Base-by-base conservation (phyloP, 1,140 invertebrate genomes). In the Musca domestica region DNA sequence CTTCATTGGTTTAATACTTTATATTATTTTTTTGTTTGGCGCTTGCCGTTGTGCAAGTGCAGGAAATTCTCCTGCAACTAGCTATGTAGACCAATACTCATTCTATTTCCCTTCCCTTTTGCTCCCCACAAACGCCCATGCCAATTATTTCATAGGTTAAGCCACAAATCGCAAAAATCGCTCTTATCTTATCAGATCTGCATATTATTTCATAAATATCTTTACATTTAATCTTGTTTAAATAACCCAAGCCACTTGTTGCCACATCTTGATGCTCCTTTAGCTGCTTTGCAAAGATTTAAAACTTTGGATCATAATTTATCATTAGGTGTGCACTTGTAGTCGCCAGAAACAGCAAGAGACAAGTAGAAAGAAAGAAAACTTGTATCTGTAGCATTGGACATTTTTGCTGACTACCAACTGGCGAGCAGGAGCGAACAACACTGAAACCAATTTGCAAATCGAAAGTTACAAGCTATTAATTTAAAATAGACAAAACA, bases 71-170 rank as follows among this genome's bases (percentile, higher is more conserved):
- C 4, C 34, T 41, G 10, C 12, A 41, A 10, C 2, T 9, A 12
- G 2, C 12, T 30, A 30, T 41, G 34, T 12, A 41, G 34, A 41
- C 12, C 34, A 41, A 41, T 5, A 9, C 4, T 10, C 12, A 41
- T 41, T 41, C 12, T 10, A 41, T 41, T 41, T 10, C 34, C 34
- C 4, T 12, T 12, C 34, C 34, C 34, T 41, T 10, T 10, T 41
- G 6, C 34, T 41, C 66, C 70, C 63, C 41, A 52, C 65, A 49
- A 67, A 14, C 46, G 51, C 54, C 51, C 49, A 5, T 10, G 7
- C 15, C 49, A 22, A n/a, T 12, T 2, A 52, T 5, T 41, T 67
- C 63, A 68, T 67, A 73, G 75, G 75, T 75, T 75, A 41, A 41
- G 34, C 34, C 12, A 41, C 34, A 41, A 41, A 41, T 41, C 34